A percentile compares a stretch with the other conserved stretches of the same genome.
These are phyloP conservation scores for Semnopithecus entellus DNA, from an alignment of 2,113 vertebrate species.

Conservation along the genomic window DNA sequence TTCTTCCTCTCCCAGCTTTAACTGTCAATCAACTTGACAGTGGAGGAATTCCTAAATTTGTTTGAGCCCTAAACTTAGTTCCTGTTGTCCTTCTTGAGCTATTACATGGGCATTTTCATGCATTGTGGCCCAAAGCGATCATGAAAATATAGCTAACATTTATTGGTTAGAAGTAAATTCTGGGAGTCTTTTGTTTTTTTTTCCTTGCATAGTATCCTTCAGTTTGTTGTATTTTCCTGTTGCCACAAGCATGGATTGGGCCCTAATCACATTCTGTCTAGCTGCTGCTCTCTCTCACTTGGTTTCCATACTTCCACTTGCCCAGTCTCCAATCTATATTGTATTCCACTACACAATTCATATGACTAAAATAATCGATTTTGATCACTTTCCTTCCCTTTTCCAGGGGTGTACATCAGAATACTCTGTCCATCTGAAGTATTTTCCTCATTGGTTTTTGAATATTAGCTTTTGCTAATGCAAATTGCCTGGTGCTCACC, in stretches of 20 bases:
- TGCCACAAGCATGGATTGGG: background rate
- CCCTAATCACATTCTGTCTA: too few species aligned
- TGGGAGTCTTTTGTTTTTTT: background rate
- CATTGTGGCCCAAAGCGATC: background rate
- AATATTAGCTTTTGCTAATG: background rate
- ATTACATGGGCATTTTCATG: background rate
- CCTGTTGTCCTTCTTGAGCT: background rate
- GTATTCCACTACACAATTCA: fast-evolving
- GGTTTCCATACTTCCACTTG: background rate
- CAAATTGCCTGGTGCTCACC: too few species aligned
- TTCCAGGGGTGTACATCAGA: too few species aligned
- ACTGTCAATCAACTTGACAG: too few species aligned
- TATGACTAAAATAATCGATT: fast-evolving
- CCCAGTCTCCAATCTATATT: background rate
- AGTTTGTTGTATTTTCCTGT: background rate
- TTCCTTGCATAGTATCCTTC: background rate
- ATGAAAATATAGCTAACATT: background rate
- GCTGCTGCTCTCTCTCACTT: too few species aligned
- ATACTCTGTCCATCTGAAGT: background rate
- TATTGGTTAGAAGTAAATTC: background rate
- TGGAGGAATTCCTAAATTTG: background rate
- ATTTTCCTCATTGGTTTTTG: background rate
- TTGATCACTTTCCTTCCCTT: background rate
- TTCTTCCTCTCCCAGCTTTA: background rate
- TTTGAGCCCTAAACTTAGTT: background rate